These are phyloP conservation scores for Microplitis manilae DNA, from an alignment of 2,888 invertebrate species.

Conservation along the genomic window DNA sequence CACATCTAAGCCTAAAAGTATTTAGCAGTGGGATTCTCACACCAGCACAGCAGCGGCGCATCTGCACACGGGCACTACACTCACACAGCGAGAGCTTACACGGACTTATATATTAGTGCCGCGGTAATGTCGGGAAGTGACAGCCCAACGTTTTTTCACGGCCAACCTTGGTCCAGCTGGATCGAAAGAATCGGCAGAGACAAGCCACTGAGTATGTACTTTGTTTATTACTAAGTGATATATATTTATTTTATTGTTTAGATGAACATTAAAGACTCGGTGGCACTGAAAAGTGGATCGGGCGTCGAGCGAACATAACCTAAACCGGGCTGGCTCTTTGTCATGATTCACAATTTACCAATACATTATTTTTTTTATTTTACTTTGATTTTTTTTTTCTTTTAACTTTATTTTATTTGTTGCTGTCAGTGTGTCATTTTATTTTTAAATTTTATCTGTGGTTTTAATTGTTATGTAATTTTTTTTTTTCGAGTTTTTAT, in stretches of 20 bases:
- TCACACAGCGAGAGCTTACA: neutral
- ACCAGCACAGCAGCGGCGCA: neutral
- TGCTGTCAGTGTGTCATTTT: neutral
- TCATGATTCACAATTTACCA: constrained; percentile 35
- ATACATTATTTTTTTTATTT: neutral
- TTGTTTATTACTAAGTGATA: constrained; percentile 10
- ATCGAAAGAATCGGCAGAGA: constrained; percentile 70
- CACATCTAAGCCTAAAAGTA: neutral
- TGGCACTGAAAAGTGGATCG: constrained; percentile 21
- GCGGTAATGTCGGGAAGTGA: constrained; percentile 71
- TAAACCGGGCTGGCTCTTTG: constrained; percentile 38
- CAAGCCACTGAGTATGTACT: constrained; percentile 68
- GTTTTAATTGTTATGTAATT: neutral
- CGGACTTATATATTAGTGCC: constrained; percentile 23
- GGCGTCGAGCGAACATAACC: constrained; percentile 54
- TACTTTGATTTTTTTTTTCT: neutral
- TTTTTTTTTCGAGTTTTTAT: neutral
- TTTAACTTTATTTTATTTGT: no score
- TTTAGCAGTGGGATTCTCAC: neutral
- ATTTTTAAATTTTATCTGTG: neutral
- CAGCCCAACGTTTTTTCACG: constrained; percentile 71
- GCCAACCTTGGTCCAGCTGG: constrained; percentile 71
- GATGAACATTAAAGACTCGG: neutral
- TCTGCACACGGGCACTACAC: neutral
- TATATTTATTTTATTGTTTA: constrained; percentile 17